A percentile compares a stretch with the other conserved stretches of the same genome.
These are phyloP conservation scores for Zaprionus lachaisei DNA, from an alignment of 1,140 invertebrate genomes.

Conservation along the genomic window DNA sequence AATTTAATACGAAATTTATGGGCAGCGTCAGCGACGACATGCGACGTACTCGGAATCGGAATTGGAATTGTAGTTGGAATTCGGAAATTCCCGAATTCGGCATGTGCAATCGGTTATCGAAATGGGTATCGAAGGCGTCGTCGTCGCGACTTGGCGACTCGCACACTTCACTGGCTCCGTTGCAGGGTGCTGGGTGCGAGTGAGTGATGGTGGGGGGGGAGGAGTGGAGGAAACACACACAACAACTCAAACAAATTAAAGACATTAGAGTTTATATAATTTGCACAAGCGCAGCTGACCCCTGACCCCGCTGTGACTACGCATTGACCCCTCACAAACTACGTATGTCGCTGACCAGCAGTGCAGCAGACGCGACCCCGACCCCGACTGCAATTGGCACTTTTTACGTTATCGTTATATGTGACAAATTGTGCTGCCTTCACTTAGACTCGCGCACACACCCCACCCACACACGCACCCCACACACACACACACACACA, in stretches of 20 bases:
- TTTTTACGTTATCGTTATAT: slow-evolving; percentile 74
- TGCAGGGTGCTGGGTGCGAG: neutral
- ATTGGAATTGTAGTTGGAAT: slow-evolving; percentile 30
- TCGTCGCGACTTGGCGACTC: slow-evolving; percentile 13
- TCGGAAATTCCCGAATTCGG: slow-evolving; percentile 1
- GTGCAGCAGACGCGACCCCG: slow-evolving; percentile 14
- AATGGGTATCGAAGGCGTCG: slow-evolving; percentile 17
- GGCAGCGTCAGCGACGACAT: slow-evolving; percentile 77
- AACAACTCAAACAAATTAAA: slow-evolving; percentile 78
- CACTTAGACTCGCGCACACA: slow-evolving; percentile 40
- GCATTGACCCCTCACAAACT: slow-evolving; percentile 16
- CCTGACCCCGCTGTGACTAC: slow-evolving; percentile 34
- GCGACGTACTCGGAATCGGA: slow-evolving; percentile 42
- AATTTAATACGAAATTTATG: slow-evolving; percentile 83
- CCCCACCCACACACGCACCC: neutral
- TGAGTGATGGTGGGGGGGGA: neutral
- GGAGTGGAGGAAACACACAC: neutral
- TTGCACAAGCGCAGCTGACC: slow-evolving; percentile 69
- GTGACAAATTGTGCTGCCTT: slow-evolving; percentile 73
- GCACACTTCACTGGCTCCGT: slow-evolving; percentile 64
- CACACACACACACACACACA: slow-evolving; percentile 3
- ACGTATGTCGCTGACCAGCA: neutral
- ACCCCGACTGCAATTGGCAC: slow-evolving; percentile 75
- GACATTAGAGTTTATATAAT: slow-evolving; percentile 82
- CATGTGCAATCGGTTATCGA: slow-evolving; percentile 18